Base-by-base conservation (phyloP, 2,888 invertebrate genomes). In the Scaptomyza caliginosa region DNA sequence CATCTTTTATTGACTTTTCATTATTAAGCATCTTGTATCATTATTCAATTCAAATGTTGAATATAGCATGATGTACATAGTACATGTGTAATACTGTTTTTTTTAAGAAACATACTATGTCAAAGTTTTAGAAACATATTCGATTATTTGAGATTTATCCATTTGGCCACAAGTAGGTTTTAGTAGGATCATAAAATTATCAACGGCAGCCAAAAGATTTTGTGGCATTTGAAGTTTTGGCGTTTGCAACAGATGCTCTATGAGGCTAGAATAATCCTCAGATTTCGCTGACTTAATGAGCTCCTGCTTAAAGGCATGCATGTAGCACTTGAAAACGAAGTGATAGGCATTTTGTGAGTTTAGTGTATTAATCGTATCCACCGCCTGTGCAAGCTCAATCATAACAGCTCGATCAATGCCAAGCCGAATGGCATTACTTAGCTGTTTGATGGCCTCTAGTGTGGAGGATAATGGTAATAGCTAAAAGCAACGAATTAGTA, bases 321-420 rank as follows among this genome's bases (percentile, higher is more conserved):
- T 71, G 4, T 64, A 72, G 23, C 58, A 56, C 17, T 50, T 71
- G n/a, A 72, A 59, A 0, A 59, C 0, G 7, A 49, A 65, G 0
- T 3, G 16, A 16, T 65, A 65, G 1, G 43, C 65, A 10, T 28
- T 1, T 0, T 21, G 7, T 0, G 52, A 32, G 5, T 13, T 21
- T 0, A 1, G 0, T 0, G 46, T 4, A 4, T 10, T 2, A 2
- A 21, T 1, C 1, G 1, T 0, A 1, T 64, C 34, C 30, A 38
- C 70, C 1, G 26, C 11, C 0, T 28, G 13, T 0, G 57, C 11
- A 2, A 72, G 7, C 10, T 32, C 23, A 1, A 3, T 4, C 71
- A 71, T n/a, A 1, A 71, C 65, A 4, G 4, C 48, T 0, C 0
- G 4, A 23, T 58, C 64, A 21, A 54, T 7, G 0, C 13, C 10